Evolutionary conservation across 2,888 invertebrate species (phyloP).

Genomic region (Theodoxus fluviatilis): DNA sequence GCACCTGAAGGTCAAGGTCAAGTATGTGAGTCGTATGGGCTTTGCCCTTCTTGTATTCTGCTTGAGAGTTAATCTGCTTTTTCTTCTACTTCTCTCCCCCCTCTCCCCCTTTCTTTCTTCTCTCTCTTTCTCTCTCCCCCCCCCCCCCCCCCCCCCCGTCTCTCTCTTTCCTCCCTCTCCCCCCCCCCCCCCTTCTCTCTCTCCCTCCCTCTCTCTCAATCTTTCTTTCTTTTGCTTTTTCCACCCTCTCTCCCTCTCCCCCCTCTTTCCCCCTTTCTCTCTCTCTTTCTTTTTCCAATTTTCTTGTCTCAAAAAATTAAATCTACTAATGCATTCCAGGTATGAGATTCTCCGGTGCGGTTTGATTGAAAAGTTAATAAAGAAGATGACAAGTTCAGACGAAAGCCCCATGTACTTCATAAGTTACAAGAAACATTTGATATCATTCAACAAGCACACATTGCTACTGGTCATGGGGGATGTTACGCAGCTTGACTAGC

Average conservation of each 20-base stretch:
- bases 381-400: neutral
- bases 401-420: neutral
- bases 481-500: no score
- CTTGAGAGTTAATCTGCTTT: neutral
- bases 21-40: no score
- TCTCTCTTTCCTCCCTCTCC: neutral
- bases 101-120: neutral
- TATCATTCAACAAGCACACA: no score
- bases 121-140: neutral
- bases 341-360: no score
- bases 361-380: no score
- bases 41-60: neutral
- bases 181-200: conserved; percentile 8
- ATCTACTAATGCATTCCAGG: no score
- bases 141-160: neutral
- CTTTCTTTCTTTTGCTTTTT: no score
- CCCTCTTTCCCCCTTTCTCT: neutral
- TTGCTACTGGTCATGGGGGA: no score
- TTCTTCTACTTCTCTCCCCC: neutral
- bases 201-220: neutral
- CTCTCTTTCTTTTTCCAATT: neutral
- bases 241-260: neutral
- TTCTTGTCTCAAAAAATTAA: no score
- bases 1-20: no score
- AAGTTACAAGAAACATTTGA: no score